Percentiles rank a stretch among this genome's conserved stretches.
Evolutionary conservation across 2,113 vertebrate species (phyloP).

Genomic region (Microtus ochrogaster): DNA sequence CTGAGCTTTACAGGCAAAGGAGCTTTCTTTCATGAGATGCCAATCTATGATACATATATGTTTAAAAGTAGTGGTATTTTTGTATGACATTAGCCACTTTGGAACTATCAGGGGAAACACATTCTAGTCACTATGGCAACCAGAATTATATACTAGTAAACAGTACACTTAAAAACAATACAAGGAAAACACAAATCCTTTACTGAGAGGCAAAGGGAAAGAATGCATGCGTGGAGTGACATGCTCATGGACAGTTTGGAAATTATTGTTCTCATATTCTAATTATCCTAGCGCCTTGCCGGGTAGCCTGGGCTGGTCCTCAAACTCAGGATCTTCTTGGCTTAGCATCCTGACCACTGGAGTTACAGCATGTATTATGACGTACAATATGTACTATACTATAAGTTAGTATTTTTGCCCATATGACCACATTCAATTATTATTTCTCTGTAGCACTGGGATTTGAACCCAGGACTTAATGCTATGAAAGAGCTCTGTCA

Average conservation of each 20-base stretch:
- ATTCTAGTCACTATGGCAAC: background rate
- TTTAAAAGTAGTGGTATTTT: background rate
- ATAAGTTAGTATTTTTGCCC: background rate
- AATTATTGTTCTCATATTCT: background rate
- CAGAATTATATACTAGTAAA: constrained; percentile 11
- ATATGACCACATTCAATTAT: background rate
- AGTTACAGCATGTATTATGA: background rate
- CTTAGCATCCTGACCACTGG: background rate
- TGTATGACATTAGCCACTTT: background rate
- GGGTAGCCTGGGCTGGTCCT: background rate
- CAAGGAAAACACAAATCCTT: background rate
- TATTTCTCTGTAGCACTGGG: background rate
- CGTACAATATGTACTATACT: background rate
- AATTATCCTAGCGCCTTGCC: background rate
- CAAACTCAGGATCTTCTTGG: background rate
- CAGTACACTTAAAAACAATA: background rate
- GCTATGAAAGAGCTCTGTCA: background rate
- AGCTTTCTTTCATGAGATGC: background rate
- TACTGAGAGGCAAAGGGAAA: background rate
- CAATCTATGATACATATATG: background rate
- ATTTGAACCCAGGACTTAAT: background rate
- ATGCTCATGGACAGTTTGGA: background rate
- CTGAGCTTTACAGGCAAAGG: background rate
- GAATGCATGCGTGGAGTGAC: background rate
- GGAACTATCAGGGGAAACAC: background rate